Evolutionary conservation across 2,113 vertebrate genomes (phyloP).

Genomic region (pig (Sus scrofa)): DNA sequence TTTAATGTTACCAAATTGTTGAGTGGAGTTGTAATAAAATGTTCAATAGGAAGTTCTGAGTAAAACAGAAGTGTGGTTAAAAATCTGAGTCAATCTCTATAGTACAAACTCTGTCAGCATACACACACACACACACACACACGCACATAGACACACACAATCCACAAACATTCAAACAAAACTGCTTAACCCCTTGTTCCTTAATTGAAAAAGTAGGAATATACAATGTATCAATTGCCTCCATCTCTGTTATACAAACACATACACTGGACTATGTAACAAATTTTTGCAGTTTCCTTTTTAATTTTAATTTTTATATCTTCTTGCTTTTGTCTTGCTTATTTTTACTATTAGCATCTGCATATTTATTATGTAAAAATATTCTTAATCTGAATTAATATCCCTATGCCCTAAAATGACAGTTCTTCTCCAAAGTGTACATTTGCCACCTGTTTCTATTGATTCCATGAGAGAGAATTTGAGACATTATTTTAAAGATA

Average conservation of each 20-base stretch:
- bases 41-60: accelerated
- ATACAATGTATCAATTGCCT: neutral
- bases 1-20: neutral
- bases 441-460: neutral
- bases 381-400: neutral
- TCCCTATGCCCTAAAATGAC: neutral
- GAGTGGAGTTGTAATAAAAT: neutral
- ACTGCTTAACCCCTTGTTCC: neutral
- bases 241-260: neutral
- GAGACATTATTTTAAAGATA: neutral
- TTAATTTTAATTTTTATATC: neutral
- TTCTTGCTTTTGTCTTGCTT: neutral
- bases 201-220: neutral
- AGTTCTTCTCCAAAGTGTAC: accelerated
- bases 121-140: neutral
- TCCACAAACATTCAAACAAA: neutral
- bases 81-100: neutral
- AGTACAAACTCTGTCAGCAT: neutral
- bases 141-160: accelerated
- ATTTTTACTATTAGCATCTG: neutral
- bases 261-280: neutral
- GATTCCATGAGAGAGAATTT: neutral
- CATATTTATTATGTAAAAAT: neutral
- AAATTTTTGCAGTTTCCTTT: neutral
- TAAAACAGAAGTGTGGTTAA: neutral